phyloP scores from a whole-genome alignment of 2,113 vertebrate species.

The Sardina pilchardus region DNA sequence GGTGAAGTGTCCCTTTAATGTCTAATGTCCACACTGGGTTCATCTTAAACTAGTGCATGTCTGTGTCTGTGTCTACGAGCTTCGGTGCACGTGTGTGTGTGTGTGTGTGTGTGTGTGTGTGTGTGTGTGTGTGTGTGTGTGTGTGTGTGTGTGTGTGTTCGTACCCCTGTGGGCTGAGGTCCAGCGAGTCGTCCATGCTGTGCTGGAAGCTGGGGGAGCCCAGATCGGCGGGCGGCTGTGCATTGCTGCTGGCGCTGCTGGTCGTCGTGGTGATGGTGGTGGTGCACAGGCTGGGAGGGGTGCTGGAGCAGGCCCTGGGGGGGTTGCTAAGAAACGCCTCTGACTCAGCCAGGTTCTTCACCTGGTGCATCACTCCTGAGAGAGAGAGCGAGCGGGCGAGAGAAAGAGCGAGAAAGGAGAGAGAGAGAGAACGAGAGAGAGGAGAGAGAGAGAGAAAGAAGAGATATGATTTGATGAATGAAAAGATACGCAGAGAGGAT shows the following conservation, averaged over 20 bases:
- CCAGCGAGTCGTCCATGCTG: slow-evolving; percentile 95
- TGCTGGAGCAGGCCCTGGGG: slow-evolving; percentile 91
- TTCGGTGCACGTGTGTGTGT: not conserved
- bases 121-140: not conserved
- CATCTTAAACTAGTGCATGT: too few species aligned
- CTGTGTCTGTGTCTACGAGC: not conserved
- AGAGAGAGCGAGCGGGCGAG: not conserved
- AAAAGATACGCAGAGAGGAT: not conserved
- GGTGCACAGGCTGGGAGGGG: slow-evolving; percentile 84
- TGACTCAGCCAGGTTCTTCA: slow-evolving; percentile 94
- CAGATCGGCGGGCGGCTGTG: slow-evolving; percentile 82
- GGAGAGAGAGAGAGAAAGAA: not conserved
- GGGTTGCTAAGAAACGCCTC: slow-evolving; percentile 93
- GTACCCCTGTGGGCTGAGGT: slow-evolving; percentile 96
- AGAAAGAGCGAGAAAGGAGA: not conserved
- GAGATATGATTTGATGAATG: not conserved
- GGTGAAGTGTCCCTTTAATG: too few species aligned
- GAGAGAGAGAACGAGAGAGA: not conserved
- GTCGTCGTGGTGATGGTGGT: slow-evolving; percentile 89
- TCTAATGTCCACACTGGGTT: too few species aligned
- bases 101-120: not conserved
- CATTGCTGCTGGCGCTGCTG: slow-evolving; percentile 82
- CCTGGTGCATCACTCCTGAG: slow-evolving; percentile 98
- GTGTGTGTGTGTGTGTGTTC: not conserved
- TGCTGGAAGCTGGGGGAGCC: slow-evolving; percentile 96